phyloP scores from a whole-genome alignment of 2,797 vertebrate genomes.

The Scomberomorus guttatus region DNA sequence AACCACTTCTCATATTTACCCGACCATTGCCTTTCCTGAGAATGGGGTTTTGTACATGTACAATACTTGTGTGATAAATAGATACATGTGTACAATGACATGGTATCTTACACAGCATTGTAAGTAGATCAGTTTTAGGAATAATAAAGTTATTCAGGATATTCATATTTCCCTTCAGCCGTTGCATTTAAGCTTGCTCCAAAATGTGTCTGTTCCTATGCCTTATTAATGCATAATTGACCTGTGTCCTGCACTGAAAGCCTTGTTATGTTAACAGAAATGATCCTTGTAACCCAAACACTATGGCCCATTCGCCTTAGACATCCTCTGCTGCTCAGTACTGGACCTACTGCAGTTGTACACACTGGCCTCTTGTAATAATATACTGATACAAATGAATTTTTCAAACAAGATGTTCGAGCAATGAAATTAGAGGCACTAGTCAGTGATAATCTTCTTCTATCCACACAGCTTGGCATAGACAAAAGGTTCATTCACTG shows the following conservation, averaged over 20 bases:
- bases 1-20: conserved; percentile 29
- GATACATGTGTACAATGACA: conserved; percentile 48
- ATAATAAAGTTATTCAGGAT: conserved; percentile 70
- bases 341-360: conserved; percentile 24
- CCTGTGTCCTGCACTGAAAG: conserved; percentile 31
- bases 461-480: neutral
- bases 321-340: conserved; percentile 32
- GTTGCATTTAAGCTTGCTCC: conserved; percentile 37
- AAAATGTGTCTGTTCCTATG: conserved; percentile 38
- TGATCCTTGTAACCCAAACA: conserved; percentile 31
- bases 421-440: neutral
- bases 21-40: conserved; percentile 51
- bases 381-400: neutral
- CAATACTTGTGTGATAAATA: conserved; percentile 47
- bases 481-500: neutral
- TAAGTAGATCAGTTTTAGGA: conserved; percentile 64
- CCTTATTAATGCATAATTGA: conserved; percentile 48
- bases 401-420: conserved; percentile 8
- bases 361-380: conserved; percentile 10
- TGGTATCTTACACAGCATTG: conserved; percentile 64
- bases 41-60: conserved; percentile 58
- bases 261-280: conserved; percentile 25
- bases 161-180: conserved; percentile 37
- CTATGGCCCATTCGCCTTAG: conserved; percentile 19
- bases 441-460: neutral